Conservation (phyloP, 1,140 invertebrate genomes). For the Calephelis nemesis region DNA sequence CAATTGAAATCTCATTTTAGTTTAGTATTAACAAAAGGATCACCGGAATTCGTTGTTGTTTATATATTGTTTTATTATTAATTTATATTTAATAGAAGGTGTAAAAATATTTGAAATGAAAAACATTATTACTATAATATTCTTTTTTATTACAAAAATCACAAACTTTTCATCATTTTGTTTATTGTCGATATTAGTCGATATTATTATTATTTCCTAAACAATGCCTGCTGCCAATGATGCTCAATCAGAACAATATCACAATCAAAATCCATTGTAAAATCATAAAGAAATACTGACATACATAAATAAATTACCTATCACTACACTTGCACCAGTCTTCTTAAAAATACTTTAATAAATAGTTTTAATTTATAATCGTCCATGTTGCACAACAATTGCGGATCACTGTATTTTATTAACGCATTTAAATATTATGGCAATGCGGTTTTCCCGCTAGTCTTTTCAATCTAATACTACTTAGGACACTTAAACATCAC, state of each 20-base stretch:
- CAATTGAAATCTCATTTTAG: too few species aligned
- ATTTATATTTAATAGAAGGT: too few species aligned
- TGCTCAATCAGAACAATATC: conserved; percentile 44
- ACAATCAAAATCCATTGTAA: conserved; percentile 45
- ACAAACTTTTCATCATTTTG: conserved; percentile 58
- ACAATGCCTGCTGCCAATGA: conserved; percentile 44
- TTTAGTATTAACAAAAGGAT: too few species aligned
- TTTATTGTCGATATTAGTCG: conserved; percentile 46
- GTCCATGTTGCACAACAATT: conserved; percentile 41
- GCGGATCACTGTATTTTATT: conserved; percentile 36
- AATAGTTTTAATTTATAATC: conserved; percentile 60
- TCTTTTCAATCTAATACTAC: conserved; percentile 70
- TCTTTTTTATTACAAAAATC: conserved; percentile 39
- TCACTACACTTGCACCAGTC: conserved; percentile 68
- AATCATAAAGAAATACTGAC: conserved; percentile 51
- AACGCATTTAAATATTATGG: conserved; percentile 69
- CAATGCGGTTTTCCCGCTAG: conserved; percentile 67
- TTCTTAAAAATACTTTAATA: conserved; percentile 72
- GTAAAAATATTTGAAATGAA: background rate
- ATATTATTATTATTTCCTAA: conserved; percentile 37
- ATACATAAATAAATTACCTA: conserved; percentile 76
- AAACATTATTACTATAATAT: background rate
- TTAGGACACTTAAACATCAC: conserved; percentile 78
- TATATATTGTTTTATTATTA: too few species aligned
- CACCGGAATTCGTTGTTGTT: too few species aligned